These are phyloP conservation scores for Dermatophagoides farinae DNA, from an alignment of 1,140 invertebrate species.

Conservation along the genomic window DNA sequence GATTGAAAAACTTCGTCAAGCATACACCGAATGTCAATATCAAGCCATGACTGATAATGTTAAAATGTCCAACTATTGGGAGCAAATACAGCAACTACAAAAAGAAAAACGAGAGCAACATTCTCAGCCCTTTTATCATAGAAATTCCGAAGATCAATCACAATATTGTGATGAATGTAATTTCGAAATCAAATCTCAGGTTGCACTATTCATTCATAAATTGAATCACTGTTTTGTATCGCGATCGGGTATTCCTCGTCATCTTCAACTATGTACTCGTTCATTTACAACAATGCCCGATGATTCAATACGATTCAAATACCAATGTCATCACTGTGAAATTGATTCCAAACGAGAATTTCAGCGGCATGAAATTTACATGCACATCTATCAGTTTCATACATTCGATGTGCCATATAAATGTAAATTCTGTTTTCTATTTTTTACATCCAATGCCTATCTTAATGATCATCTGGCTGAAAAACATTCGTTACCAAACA, in stretches of 20 bases:
- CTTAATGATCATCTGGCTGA: slow-evolving; percentile 5
- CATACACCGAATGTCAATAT: slow-evolving; percentile 6
- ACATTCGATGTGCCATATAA: slow-evolving; percentile 7
- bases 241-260: neutral
- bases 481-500: neutral
- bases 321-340: slow-evolving; percentile 7
- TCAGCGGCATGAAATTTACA: slow-evolving; percentile 1
- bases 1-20: slow-evolving; percentile 1
- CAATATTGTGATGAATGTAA: slow-evolving; percentile 11
- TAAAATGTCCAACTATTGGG: neutral
- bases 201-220: slow-evolving; percentile 10
- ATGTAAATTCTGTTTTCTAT: slow-evolving; percentile 8
- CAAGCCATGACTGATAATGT: slow-evolving; percentile 8
- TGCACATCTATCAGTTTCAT: slow-evolving; percentile 11
- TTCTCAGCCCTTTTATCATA: no score
- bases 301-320: neutral
- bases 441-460: slow-evolving; percentile 5
- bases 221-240: slow-evolving; percentile 5
- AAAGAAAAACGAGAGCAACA: neutral
- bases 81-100: slow-evolving; percentile 2
- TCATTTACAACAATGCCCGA: slow-evolving; percentile 3
- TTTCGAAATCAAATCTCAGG: slow-evolving; percentile 10
- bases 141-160: neutral
- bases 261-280: slow-evolving; percentile 7
- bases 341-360: neutral